Conservation (phyloP, 2,888 invertebrate species). For the Drosophila melanosoma region DNA sequence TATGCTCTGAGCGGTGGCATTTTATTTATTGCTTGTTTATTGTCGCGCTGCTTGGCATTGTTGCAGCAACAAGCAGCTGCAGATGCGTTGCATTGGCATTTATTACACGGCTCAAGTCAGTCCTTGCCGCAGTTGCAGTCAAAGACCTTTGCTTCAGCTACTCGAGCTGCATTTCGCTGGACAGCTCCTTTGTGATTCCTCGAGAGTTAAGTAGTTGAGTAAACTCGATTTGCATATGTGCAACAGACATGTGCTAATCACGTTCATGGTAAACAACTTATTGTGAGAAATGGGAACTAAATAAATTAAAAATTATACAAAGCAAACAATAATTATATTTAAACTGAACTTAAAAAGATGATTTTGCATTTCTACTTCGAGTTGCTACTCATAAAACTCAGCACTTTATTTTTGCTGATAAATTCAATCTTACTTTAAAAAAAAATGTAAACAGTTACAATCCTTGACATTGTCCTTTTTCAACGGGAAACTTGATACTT, state of each 20-base stretch:
- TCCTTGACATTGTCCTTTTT: constrained; percentile 35
- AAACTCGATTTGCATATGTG: constrained; percentile 49
- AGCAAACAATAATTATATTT: neutral
- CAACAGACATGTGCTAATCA: neutral
- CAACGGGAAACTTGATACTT: constrained; percentile 51
- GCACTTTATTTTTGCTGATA: neutral
- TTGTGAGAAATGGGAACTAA: neutral
- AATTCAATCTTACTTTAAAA: neutral
- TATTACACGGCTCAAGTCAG: constrained; percentile 11
- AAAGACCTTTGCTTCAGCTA: constrained; percentile 38
- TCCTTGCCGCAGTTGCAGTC: constrained; percentile 38
- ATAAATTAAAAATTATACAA: neutral
- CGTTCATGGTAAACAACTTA: neutral
- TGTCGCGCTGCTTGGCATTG: constrained; percentile 4
- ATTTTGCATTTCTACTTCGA: neutral
- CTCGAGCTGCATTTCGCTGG: constrained; percentile 11
- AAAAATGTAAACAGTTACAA: neutral
- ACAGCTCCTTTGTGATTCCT: constrained; percentile 21
- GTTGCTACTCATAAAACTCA: neutral
- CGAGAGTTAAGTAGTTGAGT: constrained; percentile 39
- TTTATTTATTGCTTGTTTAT: constrained; percentile 25
- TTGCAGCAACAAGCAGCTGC: neutral
- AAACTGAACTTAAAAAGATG: neutral
- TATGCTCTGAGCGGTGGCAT: constrained; percentile 19
- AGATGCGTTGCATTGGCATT: constrained; percentile 29